A percentile compares a stretch with the other conserved stretches of the same genome.
Conservation (phyloP, 2,888 invertebrate genomes). For the Callinectes sapidus region DNA sequence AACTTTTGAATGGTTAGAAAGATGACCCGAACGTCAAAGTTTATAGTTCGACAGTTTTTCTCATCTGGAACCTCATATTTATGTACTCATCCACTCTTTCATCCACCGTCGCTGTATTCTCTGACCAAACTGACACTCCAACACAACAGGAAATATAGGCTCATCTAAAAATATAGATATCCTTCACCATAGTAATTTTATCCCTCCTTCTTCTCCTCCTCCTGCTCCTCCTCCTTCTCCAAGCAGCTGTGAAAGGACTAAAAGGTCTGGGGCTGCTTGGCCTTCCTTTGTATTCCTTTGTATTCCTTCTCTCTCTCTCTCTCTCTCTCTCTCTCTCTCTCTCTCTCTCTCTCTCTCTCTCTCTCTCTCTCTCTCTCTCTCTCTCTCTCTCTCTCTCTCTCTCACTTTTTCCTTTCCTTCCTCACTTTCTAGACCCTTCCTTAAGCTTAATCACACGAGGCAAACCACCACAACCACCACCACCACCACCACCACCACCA, state of each 20-base stretch:
- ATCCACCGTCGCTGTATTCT: background rate
- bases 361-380: background rate
- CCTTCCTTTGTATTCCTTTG: background rate
- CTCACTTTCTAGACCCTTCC: too few species aligned
- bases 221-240: background rate
- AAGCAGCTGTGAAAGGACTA: too few species aligned
- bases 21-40: too few species aligned
- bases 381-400: background rate
- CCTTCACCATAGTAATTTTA: background rate
- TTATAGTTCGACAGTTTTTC: too few species aligned
- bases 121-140: background rate
- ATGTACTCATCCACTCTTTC: background rate
- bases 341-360: background rate
- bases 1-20: too few species aligned
- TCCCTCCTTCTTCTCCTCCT: background rate
- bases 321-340: background rate
- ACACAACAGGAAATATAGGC: background rate
- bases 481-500: constrained; percentile 22
- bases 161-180: background rate
- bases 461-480: background rate
- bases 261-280: too few species aligned
- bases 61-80: too few species aligned
- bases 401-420: background rate
- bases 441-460: too few species aligned
- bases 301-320: background rate